Percentiles rank a stretch among this genome's conserved stretches.
These are phyloP conservation scores for Micrasema longulum DNA, from an alignment of 1,140 invertebrate species.

Conservation along the genomic window DNA sequence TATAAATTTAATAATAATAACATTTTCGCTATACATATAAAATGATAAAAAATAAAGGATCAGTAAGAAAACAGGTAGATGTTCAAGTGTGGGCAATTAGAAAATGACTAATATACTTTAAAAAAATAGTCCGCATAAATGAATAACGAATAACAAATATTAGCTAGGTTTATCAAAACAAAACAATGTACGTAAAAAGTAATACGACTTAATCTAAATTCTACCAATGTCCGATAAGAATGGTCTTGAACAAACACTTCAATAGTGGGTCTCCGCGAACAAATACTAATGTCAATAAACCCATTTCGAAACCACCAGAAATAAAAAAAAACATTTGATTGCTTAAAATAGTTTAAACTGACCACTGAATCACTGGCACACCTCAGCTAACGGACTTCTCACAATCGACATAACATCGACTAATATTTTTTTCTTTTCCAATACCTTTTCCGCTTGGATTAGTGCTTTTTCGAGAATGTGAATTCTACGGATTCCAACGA, in stretches of 20 bases:
- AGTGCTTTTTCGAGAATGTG: too few species aligned
- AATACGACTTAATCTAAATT: constrained; percentile 4
- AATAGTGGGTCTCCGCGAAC: constrained; percentile 4
- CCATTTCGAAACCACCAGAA: constrained; percentile 30
- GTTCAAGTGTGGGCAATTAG: too few species aligned
- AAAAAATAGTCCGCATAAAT: too few species aligned
- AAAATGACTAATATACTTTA: too few species aligned
- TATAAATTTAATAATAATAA: too few species aligned
- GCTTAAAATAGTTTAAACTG: constrained; percentile 18
- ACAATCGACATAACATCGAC: constrained; percentile 39
- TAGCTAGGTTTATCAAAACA: background rate
- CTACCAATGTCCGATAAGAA: constrained; percentile 5
- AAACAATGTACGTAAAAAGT: constrained; percentile 1
- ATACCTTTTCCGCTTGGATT: too few species aligned
- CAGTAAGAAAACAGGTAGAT: too few species aligned
- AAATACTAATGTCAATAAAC: constrained; percentile 35
- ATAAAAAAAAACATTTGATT: constrained; percentile 20
- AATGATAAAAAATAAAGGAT: too few species aligned
- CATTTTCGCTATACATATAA: too few species aligned
- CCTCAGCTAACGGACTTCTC: constrained; percentile 27
- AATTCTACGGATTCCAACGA: too few species aligned
- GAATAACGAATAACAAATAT: too few species aligned
- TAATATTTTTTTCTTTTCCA: constrained; percentile 1
- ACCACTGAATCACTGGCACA: constrained; percentile 9
- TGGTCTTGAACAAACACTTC: background rate